These are phyloP conservation scores for Ectemnius continuus DNA, from an alignment of 2,888 invertebrate genomes.

Conservation along the genomic window DNA sequence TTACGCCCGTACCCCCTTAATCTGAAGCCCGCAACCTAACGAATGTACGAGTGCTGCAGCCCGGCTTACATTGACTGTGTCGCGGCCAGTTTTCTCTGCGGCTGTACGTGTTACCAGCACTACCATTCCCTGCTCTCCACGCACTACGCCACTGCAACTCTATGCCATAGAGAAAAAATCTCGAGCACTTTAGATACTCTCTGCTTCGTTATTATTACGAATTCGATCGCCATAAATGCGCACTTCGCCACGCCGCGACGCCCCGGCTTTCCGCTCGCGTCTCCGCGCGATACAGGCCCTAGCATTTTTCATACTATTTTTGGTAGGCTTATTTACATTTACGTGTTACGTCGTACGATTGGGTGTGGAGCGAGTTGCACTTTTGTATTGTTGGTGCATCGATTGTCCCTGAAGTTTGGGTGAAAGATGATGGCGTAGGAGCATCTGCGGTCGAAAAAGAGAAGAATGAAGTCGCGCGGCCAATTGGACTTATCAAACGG, in stretches of 20 bases:
- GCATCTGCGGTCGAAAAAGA: no score
- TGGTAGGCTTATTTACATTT: no score
- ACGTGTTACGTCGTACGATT: no score
- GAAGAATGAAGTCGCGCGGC: slow-evolving; percentile 46
- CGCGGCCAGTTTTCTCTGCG: slow-evolving; percentile 24
- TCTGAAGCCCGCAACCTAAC: slow-evolving; percentile 73
- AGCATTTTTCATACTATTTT: no score
- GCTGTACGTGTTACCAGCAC: background rate
- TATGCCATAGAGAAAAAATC: slow-evolving; percentile 35
- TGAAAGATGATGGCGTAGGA: no score
- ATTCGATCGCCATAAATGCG: slow-evolving; percentile 39
- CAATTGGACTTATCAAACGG: slow-evolving; percentile 66
- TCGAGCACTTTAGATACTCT: slow-evolving; percentile 52
- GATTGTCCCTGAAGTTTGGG: no score
- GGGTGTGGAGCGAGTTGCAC: no score
- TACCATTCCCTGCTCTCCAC: background rate
- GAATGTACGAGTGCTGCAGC: slow-evolving; percentile 66
- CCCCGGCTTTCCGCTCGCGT: slow-evolving; percentile 11
- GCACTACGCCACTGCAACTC: background rate
- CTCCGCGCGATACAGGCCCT: background rate
- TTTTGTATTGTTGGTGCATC: no score
- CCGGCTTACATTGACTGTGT: slow-evolving; percentile 61
- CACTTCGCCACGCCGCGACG: slow-evolving; percentile 9
- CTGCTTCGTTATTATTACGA: slow-evolving; percentile 56
- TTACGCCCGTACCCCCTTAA: slow-evolving; percentile 63